Evolutionary conservation across 2,797 vertebrate genomes (phyloP).

Genomic region (Vespertilio murinus): DNA sequence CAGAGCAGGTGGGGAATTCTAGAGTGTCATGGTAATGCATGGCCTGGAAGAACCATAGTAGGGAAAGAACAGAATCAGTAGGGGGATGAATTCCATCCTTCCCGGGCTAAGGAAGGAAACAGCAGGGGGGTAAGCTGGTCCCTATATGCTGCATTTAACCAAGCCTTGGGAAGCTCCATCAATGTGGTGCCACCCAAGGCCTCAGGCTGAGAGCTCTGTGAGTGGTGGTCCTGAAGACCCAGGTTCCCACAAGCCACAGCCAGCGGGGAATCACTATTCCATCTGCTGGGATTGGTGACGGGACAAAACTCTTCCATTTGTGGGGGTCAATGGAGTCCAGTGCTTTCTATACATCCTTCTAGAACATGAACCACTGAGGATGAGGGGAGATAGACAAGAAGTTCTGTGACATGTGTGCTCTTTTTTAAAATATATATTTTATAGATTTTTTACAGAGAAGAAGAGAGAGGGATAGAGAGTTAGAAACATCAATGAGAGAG

Average conservation of each 20-base stretch:
- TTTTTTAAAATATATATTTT: too few relatives aligned
- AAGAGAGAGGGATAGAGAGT: too few relatives aligned
- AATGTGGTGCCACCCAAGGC: neutral
- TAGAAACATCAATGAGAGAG: too few relatives aligned
- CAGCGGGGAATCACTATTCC: neutral
- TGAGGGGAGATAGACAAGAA: neutral
- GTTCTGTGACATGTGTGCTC: neutral
- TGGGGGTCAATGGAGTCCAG: neutral
- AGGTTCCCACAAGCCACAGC: neutral
- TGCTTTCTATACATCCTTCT: neutral
- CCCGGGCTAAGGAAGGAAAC: neutral
- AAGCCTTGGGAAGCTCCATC: neutral
- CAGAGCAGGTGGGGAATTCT: neutral
- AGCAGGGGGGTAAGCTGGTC: neutral
- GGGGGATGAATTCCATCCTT: neutral
- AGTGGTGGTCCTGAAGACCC: neutral
- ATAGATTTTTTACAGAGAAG: too few relatives aligned
- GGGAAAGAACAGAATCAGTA: neutral
- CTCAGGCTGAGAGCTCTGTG: neutral
- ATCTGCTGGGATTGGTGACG: neutral
- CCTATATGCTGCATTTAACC: neutral
- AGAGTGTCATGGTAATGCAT: neutral
- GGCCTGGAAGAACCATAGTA: neutral
- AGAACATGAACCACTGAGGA: neutral
- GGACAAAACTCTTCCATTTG: neutral